These are phyloP conservation scores for Carassius carassius DNA, from an alignment of 2,113 vertebrate genomes.

Conservation along the genomic window DNA sequence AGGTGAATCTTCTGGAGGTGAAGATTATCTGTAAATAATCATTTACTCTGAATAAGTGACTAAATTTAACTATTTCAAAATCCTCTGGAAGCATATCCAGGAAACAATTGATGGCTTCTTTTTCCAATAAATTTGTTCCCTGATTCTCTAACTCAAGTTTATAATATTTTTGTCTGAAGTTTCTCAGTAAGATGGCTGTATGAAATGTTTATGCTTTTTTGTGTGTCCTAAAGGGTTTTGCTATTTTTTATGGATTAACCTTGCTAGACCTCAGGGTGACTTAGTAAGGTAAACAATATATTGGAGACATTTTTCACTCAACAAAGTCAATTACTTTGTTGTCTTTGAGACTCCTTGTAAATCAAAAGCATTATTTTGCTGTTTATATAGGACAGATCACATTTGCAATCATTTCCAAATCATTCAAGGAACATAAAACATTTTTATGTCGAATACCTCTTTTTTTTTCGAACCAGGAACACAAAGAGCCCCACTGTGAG, in stretches of 20 bases:
- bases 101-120: not conserved
- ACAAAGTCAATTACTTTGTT: not conserved
- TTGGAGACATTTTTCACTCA: not conserved
- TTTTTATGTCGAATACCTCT: not conserved
- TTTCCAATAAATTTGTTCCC: not conserved
- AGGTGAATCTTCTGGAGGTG: too few relatives aligned
- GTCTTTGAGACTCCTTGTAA: not conserved
- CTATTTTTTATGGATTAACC: not conserved
- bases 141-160: not conserved
- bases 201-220: not conserved
- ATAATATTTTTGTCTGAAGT: not conserved
- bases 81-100: not conserved
- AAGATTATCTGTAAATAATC: not conserved
- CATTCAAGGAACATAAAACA: not conserved
- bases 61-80: not conserved
- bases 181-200: not conserved
- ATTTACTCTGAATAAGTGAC: not conserved
- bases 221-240: not conserved
- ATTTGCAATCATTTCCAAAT: not conserved
- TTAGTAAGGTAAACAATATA: not conserved
- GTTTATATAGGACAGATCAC: not conserved
- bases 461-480: not conserved
- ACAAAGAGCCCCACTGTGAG: not conserved
- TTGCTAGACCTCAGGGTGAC: not conserved
- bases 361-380: not conserved